Percentiles rank a stretch among this genome's conserved stretches.
Conservation (phyloP, 1,140 invertebrate genomes). For the Pogonus chalceus region DNA sequence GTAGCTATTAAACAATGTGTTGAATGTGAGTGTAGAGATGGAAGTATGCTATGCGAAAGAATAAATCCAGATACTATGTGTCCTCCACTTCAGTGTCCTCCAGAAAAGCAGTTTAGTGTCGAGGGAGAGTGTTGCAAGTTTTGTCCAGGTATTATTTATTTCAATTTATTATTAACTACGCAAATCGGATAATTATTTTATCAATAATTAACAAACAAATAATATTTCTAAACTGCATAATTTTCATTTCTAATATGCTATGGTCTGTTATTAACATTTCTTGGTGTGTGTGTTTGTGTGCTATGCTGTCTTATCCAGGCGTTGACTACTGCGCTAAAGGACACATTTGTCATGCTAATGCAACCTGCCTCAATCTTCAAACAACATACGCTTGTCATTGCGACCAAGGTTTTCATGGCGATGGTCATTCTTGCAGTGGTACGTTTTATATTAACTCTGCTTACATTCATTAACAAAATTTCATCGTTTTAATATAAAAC, state of each 20-base stretch:
- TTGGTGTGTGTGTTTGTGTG: neutral
- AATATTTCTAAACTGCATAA: neutral
- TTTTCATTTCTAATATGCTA: neutral
- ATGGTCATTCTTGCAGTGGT: conserved; percentile 70
- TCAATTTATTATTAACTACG: conserved; percentile 14
- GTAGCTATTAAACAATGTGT: conserved; percentile 61
- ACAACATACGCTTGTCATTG: conserved; percentile 78
- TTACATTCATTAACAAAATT: neutral
- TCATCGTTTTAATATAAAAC: no score
- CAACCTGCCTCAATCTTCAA: conserved; percentile 73
- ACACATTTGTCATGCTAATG: conserved; percentile 71
- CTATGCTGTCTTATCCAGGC: conserved; percentile 41
- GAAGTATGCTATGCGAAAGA: conserved; percentile 65
- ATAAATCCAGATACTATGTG: conserved; percentile 65
- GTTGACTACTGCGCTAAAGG: conserved; percentile 82
- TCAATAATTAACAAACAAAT: neutral
- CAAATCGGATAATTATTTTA: conserved; percentile 15
- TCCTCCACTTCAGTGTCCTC: conserved; percentile 69
- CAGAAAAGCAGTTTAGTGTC: conserved; percentile 64
- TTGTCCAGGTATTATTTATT: conserved; percentile 59
- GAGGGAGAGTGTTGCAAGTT: conserved; percentile 83
- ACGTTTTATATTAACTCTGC: conserved; percentile 17
- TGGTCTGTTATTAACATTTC: conserved; percentile 4
- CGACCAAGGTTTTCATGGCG: conserved; percentile 68
- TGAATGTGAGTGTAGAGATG: conserved; percentile 68